Evolutionary conservation across 2,888 invertebrate genomes (phyloP).

Genomic region (Rhingia rostrata): DNA sequence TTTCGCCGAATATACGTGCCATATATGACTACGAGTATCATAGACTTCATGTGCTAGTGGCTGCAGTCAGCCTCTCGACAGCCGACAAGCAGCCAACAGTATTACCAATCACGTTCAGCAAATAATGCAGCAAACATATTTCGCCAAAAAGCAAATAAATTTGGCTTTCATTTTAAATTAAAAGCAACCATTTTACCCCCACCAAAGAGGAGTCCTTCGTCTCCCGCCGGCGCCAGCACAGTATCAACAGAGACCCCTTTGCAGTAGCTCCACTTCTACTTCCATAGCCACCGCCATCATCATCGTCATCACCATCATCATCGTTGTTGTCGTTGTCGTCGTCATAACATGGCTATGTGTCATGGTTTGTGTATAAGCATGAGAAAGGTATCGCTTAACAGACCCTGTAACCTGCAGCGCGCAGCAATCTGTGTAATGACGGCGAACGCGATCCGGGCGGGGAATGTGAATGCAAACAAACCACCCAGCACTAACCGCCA

Average conservation of each 20-base stretch:
- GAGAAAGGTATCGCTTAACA: constrained; percentile 72
- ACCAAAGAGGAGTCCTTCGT: constrained; percentile 43
- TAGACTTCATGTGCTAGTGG: constrained; percentile 59
- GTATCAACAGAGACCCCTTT: constrained; percentile 33
- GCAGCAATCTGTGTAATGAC: constrained; percentile 69
- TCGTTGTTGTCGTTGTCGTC: constrained; percentile 24
- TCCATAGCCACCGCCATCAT: constrained; percentile 4
- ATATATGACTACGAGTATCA: constrained; percentile 48
- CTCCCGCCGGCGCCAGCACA: neutral
- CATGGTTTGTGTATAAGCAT: constrained; percentile 18
- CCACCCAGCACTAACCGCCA: constrained; percentile 36
- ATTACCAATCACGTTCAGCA: constrained; percentile 74
- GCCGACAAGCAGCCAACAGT: constrained; percentile 72
- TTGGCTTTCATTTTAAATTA: constrained; percentile 75
- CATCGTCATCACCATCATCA: constrained; percentile 24
- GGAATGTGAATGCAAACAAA: constrained; percentile 52
- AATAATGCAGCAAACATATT: constrained; percentile 75
- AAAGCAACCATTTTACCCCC: constrained; percentile 72
- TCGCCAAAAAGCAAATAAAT: constrained; percentile 74
- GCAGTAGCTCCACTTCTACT: constrained; percentile 15
- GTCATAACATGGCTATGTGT: constrained; percentile 42
- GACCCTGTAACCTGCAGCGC: constrained; percentile 64
- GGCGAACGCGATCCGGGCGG: constrained; percentile 50
- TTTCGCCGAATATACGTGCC: constrained; percentile 67
- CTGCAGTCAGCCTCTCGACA: constrained; percentile 71